Conservation (phyloP, 30 jellyfish, hydroid and myxozoan species). For the Nemopilema nomurai region DNA sequence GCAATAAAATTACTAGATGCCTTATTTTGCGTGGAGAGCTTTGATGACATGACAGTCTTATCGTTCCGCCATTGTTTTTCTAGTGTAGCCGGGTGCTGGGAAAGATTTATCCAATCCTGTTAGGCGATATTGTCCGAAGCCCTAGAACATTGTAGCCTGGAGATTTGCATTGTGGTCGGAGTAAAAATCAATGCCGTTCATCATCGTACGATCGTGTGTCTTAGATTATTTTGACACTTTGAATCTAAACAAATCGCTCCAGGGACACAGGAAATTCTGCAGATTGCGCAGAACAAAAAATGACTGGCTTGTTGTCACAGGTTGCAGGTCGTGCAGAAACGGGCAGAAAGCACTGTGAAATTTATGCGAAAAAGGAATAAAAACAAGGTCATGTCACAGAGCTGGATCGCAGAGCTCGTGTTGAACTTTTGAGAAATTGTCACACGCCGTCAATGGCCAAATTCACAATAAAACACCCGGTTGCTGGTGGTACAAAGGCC, state of each 20-base stretch:
- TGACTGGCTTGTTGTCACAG: neutral
- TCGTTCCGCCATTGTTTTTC: neutral
- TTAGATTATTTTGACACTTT: neutral
- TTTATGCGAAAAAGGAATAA: neutral
- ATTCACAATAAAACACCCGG: neutral
- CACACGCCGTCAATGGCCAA: too few relatives aligned
- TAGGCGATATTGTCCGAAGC: neutral
- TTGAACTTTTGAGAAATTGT: neutral
- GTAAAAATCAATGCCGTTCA: neutral
- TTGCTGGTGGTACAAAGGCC: neutral
- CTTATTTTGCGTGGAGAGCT: too few relatives aligned
- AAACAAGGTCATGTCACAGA: neutral
- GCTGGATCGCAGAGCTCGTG: neutral
- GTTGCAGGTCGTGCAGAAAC: neutral
- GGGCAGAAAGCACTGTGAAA: too few relatives aligned
- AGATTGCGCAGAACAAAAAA: neutral
- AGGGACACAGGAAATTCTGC: neutral
- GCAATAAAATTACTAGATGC: too few relatives aligned
- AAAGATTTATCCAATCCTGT: neutral
- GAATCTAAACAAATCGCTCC: neutral
- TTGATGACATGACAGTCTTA: neutral
- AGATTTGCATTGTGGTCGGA: neutral
- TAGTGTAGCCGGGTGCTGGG: neutral
- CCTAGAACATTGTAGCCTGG: neutral
- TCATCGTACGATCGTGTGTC: neutral